Evolutionary conservation across 2,113 vertebrate genomes (phyloP), one percentile per base, ranked within the genome.

Genomic region (Eupsittula cactorum): DNA sequence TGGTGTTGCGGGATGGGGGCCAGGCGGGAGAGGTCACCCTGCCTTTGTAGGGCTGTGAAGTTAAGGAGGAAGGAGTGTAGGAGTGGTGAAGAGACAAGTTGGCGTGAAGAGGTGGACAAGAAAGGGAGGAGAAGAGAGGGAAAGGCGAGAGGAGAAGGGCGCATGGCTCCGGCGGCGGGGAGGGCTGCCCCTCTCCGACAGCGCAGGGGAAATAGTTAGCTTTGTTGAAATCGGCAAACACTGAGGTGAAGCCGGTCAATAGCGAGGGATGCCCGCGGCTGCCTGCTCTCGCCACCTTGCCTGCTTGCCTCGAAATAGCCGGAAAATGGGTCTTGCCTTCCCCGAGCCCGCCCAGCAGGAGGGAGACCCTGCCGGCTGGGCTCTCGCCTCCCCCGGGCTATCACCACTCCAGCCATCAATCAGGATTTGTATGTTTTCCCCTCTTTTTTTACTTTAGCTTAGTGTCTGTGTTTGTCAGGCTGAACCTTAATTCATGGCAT

Each of bases 141-240:
- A 28, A 88, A 80, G 39, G 55, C 2, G 15, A 57, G 25, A 50
- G 3, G n/a, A 79, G 67, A 7, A 4, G 39, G 23, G 13, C 2
- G 7, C 60, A 12, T 3, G 3, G 12, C 44, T 37, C 29, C 10
- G 39, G 86, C 16, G 15, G 42, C 9, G n/a, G 11, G n/a, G 49
- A 33, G 17, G 33, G 39, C 1, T 76, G 64, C 65, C 10, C 18
- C 21, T 10, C 60, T 81, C 23, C 25, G 39, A 77, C 29, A 42
- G 41, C 21, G 49, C 5, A 17, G 23, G 10, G 68, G 53, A 65
- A 95, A 97, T 96, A 87, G 44, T 94, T 96, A 86, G 85, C 93
- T 93, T 77, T 95, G 91, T 75, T 93, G 64, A 86, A 88, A 80
- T 79, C 73, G 49, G 77, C 95, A 88, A 96, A 68, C 90, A 95